Base-by-base conservation (phyloP, 2,888 invertebrate species). In the Apamea anceps region DNA sequence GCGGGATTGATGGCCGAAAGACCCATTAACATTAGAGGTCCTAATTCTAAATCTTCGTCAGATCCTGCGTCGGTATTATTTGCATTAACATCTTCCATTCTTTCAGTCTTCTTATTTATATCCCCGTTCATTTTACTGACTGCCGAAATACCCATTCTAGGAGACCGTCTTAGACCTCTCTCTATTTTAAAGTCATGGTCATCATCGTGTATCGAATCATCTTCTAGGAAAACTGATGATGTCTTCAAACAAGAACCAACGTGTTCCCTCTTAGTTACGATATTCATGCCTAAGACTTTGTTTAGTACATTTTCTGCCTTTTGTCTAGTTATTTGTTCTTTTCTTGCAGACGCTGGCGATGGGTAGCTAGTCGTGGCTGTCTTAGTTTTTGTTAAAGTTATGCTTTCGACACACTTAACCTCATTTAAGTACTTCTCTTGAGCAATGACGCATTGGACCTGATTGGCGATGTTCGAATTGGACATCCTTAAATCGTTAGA, bases 1-100 rank as follows among this genome's bases (percentile, higher is more conserved):
- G 97, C 97, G n/a, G 97, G 97, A 91, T 97, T 97, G 21, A 97
- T 97, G 45, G 97, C 97, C 73, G 97, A 97, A 76, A 98, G 92
- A 70, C 98, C 98, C 95, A 98, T 98, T 72, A 98, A 93, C 97
- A 98, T 97, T 21, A 98, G 93, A 2, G 98, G 98, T 66, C 98
- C 97, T 95, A 97, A 96, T 82, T 97, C 97, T 91, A 97, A 96
- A 89, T 98, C 98, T 85, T 98, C 98, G 85, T 97, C 97, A 6
- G 97, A 96, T 68, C 94, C 92, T 48, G 93, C 91, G 75, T 96
- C 96, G 85, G 92, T 93, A 84, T 90, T 93, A 82, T 95, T 96
- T 48, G 95, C 93, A 87, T 95, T 96, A 28, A 94, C 83, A 85
- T 96, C 96, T 87, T 96, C 95, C 70, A 88, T 89, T 85, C 90